These are phyloP conservation scores for Micrastur ruficollis DNA, from an alignment of 2,797 vertebrate species.

Conservation along the genomic window DNA sequence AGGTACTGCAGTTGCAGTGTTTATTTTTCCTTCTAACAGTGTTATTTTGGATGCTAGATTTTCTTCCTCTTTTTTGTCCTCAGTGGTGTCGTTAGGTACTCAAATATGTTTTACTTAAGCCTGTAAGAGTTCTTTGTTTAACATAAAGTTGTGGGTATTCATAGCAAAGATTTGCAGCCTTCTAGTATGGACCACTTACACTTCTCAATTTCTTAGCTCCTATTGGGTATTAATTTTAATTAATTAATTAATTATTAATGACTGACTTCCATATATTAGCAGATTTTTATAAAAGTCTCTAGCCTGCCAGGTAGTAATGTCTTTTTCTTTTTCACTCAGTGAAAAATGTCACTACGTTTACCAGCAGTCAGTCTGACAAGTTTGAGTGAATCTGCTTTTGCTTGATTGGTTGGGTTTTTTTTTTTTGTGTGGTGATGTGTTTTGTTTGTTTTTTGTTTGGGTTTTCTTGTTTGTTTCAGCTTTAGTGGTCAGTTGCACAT, in stretches of 20 bases:
- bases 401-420: too few relatives aligned
- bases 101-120: neutral
- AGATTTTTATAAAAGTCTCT: neutral
- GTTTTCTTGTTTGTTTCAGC: too few relatives aligned
- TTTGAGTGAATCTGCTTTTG: neutral
- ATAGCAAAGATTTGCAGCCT: neutral
- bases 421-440: neutral
- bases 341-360: neutral
- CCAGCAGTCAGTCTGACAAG: neutral
- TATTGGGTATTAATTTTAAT: neutral
- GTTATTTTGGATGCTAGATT: neutral
- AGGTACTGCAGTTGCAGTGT: neutral
- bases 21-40: neutral
- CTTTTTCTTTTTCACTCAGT: neutral
- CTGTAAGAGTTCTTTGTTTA: neutral
- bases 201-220: neutral
- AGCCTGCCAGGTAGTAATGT: neutral
- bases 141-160: neutral
- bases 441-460: neutral
- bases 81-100: neutral
- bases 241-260: too few relatives aligned
- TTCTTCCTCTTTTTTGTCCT: neutral
- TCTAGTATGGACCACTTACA: neutral
- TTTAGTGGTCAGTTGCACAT: neutral
- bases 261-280: neutral